phyloP scores from a whole-genome alignment of 2,888 invertebrate genomes.

The Prosopocoilus inquinatus region DNA sequence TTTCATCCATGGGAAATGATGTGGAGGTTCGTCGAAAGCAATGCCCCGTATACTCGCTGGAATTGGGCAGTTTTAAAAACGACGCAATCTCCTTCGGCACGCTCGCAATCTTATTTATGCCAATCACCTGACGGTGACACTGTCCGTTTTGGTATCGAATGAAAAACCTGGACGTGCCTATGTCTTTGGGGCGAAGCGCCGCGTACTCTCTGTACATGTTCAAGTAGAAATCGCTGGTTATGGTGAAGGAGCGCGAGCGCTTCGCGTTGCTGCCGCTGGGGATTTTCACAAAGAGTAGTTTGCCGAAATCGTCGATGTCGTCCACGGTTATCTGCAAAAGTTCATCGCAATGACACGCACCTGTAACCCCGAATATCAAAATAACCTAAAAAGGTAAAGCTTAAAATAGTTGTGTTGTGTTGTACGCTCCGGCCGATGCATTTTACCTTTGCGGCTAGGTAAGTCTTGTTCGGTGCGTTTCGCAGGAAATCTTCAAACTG shows the following conservation, averaged over 20 bases:
- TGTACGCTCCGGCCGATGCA: too few species aligned
- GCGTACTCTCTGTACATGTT: conserved; percentile 18
- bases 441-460: too few species aligned
- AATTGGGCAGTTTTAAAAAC: conserved; percentile 17
- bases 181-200: conserved; percentile 8
- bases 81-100: conserved; percentile 11
- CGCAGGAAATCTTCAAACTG: too few species aligned
- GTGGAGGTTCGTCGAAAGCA: neutral
- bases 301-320: too few species aligned
- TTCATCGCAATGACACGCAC: too few species aligned
- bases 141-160: conserved; percentile 14
- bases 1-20: neutral
- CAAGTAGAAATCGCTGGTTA: conserved; percentile 7
- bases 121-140: conserved; percentile 10
- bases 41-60: conserved; percentile 18
- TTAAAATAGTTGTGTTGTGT: too few species aligned
- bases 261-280: conserved; percentile 1
- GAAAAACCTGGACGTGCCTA: conserved; percentile 9
- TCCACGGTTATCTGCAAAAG: too few species aligned
- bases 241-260: conserved; percentile 7
- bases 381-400: too few species aligned
- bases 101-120: conserved; percentile 17
- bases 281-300: neutral
- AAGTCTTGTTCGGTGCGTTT: too few species aligned
- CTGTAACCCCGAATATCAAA: too few species aligned